Evolutionary conservation across 2,113 vertebrate species (phyloP).

Genomic region (Thinocorus orbignyianus): DNA sequence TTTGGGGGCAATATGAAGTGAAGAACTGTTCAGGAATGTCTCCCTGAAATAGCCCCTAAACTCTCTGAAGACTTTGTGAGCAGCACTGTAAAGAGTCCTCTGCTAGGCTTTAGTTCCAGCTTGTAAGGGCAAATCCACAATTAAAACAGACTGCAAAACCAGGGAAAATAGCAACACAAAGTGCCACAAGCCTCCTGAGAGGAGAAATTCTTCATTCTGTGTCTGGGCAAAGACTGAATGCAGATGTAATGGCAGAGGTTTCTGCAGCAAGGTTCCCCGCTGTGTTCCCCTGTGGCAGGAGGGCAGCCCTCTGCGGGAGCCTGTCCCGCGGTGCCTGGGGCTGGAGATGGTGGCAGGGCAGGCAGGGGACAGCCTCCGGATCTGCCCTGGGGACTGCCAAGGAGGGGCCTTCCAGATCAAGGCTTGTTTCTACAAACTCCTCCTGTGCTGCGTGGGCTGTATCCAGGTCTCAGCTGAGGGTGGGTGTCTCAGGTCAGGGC

Average conservation of each 20-base stretch:
- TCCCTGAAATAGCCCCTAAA: slow-evolving; percentile 11
- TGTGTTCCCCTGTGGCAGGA: background rate
- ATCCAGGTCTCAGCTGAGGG: background rate
- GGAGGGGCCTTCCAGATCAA: background rate
- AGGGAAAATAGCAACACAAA: slow-evolving; percentile 15
- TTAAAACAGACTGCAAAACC: background rate
- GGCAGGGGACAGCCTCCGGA: background rate
- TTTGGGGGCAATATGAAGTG: background rate
- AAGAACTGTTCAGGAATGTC: slow-evolving; percentile 14
- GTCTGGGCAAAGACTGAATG: background rate
- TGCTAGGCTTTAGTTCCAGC: background rate
- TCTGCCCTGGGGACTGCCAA: background rate
- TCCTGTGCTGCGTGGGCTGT: accelerated
- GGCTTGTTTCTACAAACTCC: background rate
- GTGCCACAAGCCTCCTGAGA: slow-evolving; percentile 6
- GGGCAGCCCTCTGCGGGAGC: background rate
- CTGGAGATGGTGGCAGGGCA: background rate
- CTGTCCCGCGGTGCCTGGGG: background rate
- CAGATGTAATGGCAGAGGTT: background rate
- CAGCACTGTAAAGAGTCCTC: background rate
- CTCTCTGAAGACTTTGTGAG: background rate
- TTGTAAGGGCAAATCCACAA: slow-evolving; percentile 6
- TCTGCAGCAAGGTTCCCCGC: background rate
- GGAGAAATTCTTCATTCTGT: slow-evolving; percentile 6
- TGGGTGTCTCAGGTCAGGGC: background rate